Evolutionary conservation across 2,113 vertebrate species (phyloP), one percentile per base, ranked within the genome.

Genomic region (Equus przewalskii): DNA sequence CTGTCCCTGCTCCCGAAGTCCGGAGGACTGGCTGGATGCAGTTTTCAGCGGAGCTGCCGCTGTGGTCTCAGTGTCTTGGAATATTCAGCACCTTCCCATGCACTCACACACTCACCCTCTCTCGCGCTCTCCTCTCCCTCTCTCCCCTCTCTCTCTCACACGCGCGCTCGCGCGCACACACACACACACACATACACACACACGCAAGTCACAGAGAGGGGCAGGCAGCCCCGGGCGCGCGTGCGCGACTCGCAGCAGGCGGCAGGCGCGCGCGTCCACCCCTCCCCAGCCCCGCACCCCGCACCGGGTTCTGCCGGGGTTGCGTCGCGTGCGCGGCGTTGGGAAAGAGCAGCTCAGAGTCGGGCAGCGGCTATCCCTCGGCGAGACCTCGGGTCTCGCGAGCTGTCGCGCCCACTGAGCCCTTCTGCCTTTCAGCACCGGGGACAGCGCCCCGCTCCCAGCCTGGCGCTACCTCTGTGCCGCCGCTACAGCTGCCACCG

Each of bases 361-460:
- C 22, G 0, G 18, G 86, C 24, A 0, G 89, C 93, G 5, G 65
- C 60, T 7, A 33, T 51, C 56, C 30, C n/a, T 22, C 4, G 5
- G 33, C 9, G 19, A 76, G 88, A 90, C 91, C 75, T 51, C 44
- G 1, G 44, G 62, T 65, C 73, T 33, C n/a, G 6, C 14, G 33
- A 91, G 80, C 56, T 2, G 82, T 41, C 6, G 58, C 79, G 64
- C 95, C 92, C 93, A 46, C 30, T 41, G 36, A 41, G 46, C 0
- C 19, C 49, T 41, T 62, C n/a, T 41, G 83, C 78, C 91, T 98
- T 98, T 98, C 99, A 99, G 99, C 98, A 99, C 99, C 99, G 98
- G 97, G 99, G 99, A 99, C 99, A 98, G 98, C 95, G 93, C 93
- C 46, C 24, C 21, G 9, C 26, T 24, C 41, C 1, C 12, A 0